Percentiles rank a stretch among this genome's conserved stretches.
These are phyloP conservation scores for Trichopoda pennipes DNA, from an alignment of 2,888 invertebrate species.

Conservation along the genomic window DNA sequence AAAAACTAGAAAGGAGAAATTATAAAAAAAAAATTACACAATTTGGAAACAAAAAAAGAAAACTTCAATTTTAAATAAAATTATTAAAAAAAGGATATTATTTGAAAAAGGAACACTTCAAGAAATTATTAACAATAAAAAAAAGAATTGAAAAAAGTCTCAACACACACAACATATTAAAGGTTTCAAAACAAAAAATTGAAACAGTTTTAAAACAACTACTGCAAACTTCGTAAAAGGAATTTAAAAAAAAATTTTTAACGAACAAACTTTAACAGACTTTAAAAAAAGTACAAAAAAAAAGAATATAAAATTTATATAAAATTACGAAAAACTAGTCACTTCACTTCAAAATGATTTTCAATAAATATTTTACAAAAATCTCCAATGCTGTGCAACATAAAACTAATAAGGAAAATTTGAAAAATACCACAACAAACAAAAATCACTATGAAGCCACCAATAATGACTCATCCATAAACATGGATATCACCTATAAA, in stretches of 20 bases:
- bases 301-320: neutral
- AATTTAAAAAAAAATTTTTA: neutral
- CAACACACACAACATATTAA: neutral
- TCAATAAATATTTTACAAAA: conserved; percentile 80
- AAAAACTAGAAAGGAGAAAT: neutral
- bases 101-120: neutral
- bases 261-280: neutral
- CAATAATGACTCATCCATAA: conserved; percentile 12
- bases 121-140: neutral
- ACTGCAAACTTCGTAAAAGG: neutral
- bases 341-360: conserved; percentile 74
- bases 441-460: conserved; percentile 49
- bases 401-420: conserved; percentile 73
- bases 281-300: conserved; percentile 1
- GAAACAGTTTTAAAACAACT: conserved; percentile 31
- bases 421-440: conserved; percentile 65
- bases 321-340: conserved; percentile 32
- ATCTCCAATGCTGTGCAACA: conserved; percentile 77
- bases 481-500: conserved; percentile 47
- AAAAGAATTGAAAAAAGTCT: neutral
- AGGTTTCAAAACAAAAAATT: conserved; percentile 34
- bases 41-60: conserved; percentile 31
- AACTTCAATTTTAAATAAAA: conserved; percentile 46
- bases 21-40: conserved; percentile 7
- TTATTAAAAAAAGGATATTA: conserved; percentile 10